Base-by-base conservation (phyloP, 2,797 vertebrate genomes). In the Phyllotis vaccarum region DNA sequence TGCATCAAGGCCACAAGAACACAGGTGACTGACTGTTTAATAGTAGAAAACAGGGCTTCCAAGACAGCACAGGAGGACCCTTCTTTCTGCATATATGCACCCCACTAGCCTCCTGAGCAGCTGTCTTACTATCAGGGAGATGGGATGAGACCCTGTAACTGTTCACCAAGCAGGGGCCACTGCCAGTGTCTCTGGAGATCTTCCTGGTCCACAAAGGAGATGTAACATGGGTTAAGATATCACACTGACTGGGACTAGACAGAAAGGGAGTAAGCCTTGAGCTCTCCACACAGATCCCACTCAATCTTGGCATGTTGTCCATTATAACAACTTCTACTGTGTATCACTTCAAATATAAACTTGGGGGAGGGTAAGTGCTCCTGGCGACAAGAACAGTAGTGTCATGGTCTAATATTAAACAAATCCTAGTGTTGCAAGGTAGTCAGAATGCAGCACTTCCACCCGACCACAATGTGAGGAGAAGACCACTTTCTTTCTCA, bases 1-100 rank as follows among this genome's bases (percentile, higher is more conserved):
- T 1, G 6, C 29, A 31, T 60, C 19, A 2, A 1, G 40, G 72
- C 74, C 0, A 0, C 2, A 0, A 0, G 43, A 14, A 22, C 29
- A 13, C 5, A 9, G 0, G 16, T 2, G 58, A 8, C 34, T 1
- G 46, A 70, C 70, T 40, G 40, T n/a, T 6, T 46, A 14, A 40
- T 5, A 0, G 29, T 17, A 4, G 37, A 58, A 3, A 14, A 24
- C 3, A 8, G 5, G 3, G 1, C 56, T 31, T 31, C 16, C 10
- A 3, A 24, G 29, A 6, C 2, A 16, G 19, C 40, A 13, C 60
- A 3, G 10, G 3, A 37, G 14, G 29, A 70, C 49, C 72, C 56
- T 60, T 19, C 74, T 34, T 64, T 27, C 58, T n/a, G 5, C 17
- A n/a, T 17, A 24, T 1, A 43, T 17, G 56, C 56, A 49, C 72